Base-by-base conservation (phyloP, 2,113 vertebrate species). In the Scolopax mira region DNA sequence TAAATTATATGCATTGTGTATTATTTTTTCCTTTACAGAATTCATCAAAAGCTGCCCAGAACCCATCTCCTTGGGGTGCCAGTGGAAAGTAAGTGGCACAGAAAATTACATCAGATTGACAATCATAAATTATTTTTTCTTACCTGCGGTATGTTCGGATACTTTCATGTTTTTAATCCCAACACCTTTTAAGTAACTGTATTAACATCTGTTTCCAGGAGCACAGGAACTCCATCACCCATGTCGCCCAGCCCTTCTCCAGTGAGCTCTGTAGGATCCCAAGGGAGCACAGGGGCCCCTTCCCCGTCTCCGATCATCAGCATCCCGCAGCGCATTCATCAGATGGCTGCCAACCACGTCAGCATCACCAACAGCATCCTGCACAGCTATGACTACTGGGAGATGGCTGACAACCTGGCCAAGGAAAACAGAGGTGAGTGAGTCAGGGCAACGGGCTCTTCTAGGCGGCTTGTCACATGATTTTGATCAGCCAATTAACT, bases 361-460 rank as follows among this genome's bases (percentile, higher is more conserved):
- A 99, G 99, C 98, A 99, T 99, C 95, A 99, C 99, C 97, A 99
- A 99, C 98, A 99, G 99, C 97, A 99, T 99, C 92, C 98, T 99
- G 67, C 99, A 99, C 97, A 99, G 99, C 97, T 99, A 99, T 10
- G 99, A 99, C 97, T 99, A 99, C 98, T 99, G 99, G 99, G 99
- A 99, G 98, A 98, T 99, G 98, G 99, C 99, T 14, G 99, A 99
- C 97, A 99, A 98, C 97, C 98, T 99, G 46, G 98, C 99, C 96
- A 99, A 99, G 98, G 99, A 99, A 57, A 99, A 99, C 94, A 98
- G 98, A 98, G 99, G 99, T 99, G 31, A 51, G 97, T 6, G 0
- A 81, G 25, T 42, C 67, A 55, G 74, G 70, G 55, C 39, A 71
- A 3, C 14, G 37, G 64, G 8, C 51, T 55, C 0, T 51, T 65